phyloP scores from a whole-genome alignment of 2,113 vertebrate species.

The Okapia johnstoni region DNA sequence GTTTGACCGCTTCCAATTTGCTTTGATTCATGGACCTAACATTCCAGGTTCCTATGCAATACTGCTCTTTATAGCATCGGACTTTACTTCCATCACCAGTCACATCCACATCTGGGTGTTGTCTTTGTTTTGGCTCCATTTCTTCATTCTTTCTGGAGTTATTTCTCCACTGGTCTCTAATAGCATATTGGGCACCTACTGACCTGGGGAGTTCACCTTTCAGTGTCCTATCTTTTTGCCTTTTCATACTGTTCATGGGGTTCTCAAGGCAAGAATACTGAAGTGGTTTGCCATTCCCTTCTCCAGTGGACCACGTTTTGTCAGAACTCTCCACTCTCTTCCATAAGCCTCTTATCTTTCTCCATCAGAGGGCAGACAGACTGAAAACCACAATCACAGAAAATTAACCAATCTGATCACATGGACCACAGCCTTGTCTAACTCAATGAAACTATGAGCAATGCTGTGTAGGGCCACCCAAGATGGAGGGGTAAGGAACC shows the following conservation, averaged over 20 bases:
- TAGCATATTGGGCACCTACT: not conserved
- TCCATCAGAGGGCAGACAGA: not conserved
- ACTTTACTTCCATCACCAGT: not conserved
- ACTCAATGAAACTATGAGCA: not conserved
- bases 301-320: not conserved
- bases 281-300: not conserved
- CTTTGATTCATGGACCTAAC: not conserved
- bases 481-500: not conserved
- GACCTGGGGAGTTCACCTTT: not conserved
- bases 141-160: not conserved
- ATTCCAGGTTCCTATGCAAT: not conserved
- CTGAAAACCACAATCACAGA: not conserved
- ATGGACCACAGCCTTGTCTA: not conserved
- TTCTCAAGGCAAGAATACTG: not conserved
- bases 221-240: not conserved
- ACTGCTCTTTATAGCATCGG: not conserved
- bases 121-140: not conserved
- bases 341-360: not conserved
- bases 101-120: not conserved
- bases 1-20: not conserved
- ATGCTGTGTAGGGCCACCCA: not conserved
- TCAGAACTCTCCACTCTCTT: not conserved
- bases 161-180: not conserved
- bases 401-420: not conserved
- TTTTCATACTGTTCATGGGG: not conserved